phyloP scores from a whole-genome alignment of 1,140 invertebrate genomes.

The Uloborus diversus region DNA sequence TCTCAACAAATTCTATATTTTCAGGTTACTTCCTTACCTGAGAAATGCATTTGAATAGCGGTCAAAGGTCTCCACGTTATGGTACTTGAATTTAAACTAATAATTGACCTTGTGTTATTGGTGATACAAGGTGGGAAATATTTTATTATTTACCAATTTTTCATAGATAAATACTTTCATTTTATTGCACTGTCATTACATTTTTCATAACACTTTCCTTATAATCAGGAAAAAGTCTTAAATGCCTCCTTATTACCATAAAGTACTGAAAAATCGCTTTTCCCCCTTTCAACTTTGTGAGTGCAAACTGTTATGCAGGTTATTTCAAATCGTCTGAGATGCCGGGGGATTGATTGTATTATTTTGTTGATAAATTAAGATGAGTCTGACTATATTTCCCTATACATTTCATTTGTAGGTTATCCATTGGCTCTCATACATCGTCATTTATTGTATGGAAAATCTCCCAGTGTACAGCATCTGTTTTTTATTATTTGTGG shows the following conservation, averaged over 20 bases:
- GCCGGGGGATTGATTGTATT: too few relatives aligned
- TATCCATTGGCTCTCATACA: slow-evolving; percentile 82
- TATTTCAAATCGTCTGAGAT: too few relatives aligned
- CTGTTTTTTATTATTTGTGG: slow-evolving; percentile 79
- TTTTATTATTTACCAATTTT: not conserved
- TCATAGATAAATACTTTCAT: too few relatives aligned
- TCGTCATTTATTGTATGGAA: slow-evolving; percentile 70
- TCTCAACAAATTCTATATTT: not conserved
- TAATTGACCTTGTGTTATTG: not conserved
- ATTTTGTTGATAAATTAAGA: too few relatives aligned
- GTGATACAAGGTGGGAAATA: not conserved
- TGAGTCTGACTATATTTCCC: too few relatives aligned
- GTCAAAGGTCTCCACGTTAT: not conserved
- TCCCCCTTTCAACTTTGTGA: too few relatives aligned
- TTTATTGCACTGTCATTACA: too few relatives aligned
- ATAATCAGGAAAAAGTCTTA: too few relatives aligned
- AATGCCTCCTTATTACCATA: too few relatives aligned
- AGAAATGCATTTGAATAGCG: not conserved
- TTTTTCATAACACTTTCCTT: too few relatives aligned
- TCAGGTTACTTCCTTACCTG: not conserved
- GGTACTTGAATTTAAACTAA: not conserved
- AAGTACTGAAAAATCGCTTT: too few relatives aligned
- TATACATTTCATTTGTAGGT: slow-evolving; percentile 72
- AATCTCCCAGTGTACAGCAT: slow-evolving; percentile 72
- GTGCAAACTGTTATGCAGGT: too few relatives aligned